Percentiles rank a stretch among this genome's conserved stretches.
These are phyloP conservation scores for Philypnodon macrostomus DNA, from an alignment of 2,797 vertebrate species.

Conservation along the genomic window DNA sequence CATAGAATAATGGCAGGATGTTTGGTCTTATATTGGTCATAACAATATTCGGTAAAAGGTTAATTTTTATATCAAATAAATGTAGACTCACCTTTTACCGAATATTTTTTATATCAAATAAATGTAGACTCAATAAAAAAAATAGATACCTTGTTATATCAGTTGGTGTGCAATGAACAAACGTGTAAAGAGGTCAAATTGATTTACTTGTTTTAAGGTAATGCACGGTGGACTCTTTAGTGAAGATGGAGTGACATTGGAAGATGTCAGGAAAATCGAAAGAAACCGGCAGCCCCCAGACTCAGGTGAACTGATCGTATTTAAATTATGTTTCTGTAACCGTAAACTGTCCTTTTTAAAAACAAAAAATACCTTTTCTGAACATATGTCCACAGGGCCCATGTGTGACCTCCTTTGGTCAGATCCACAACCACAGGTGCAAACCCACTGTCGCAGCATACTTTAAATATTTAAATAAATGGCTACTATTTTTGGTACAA, in stretches of 20 bases:
- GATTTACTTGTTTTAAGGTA: constrained; percentile 68
- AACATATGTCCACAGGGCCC: constrained; percentile 74
- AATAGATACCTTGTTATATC: too few species aligned
- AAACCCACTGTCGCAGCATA: constrained; percentile 25
- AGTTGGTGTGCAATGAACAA: too few species aligned
- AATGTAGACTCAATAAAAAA: too few species aligned
- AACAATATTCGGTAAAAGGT: too few species aligned
- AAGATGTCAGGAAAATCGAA: constrained; percentile 90
- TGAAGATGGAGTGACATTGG: constrained; percentile 90
- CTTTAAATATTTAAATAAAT: neutral
- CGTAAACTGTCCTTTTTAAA: too few species aligned
- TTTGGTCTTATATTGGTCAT: too few species aligned
- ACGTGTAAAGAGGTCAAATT: neutral
- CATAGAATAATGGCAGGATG: too few species aligned
- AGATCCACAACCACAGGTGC: constrained; percentile 91
- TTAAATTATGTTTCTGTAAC: neutral
- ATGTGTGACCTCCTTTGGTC: constrained; percentile 98
- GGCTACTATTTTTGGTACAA: neutral
- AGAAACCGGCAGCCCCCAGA: constrained; percentile 93
- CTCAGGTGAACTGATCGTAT: constrained; percentile 62
- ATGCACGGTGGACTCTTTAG: constrained; percentile 96
- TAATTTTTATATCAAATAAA: too few species aligned
- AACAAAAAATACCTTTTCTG: neutral
- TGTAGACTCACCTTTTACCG: too few species aligned
- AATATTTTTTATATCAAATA: too few species aligned